Percentiles rank a stretch among this genome's conserved stretches.
phyloP scores from a whole-genome alignment of 30 jellyfish, hydroid and myxozoan genomes.

The Pelagia noctiluca region DNA sequence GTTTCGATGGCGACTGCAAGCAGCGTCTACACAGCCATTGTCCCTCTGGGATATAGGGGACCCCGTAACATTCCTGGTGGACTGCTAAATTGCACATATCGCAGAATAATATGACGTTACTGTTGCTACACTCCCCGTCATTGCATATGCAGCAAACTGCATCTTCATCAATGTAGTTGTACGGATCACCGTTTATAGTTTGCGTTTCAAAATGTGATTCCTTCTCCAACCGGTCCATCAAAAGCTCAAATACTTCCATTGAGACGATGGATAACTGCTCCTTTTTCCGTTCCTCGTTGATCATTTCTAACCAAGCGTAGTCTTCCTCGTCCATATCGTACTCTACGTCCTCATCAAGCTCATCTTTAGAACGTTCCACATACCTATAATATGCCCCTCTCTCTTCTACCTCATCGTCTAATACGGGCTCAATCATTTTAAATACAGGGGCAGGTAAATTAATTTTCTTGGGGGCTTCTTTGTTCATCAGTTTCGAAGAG shows the following conservation, averaged over 20 bases:
- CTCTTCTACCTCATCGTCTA: conserved; percentile 66
- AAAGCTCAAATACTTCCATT: conserved; percentile 88
- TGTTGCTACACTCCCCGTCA: conserved; percentile 98
- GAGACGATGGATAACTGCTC: conserved; percentile 74
- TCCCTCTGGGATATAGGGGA: conserved; percentile 99
- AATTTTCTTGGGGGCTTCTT: conserved; percentile 64
- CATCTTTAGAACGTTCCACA: conserved; percentile 92
- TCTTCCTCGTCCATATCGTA: conserved; percentile 99
- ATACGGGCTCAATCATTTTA: conserved; percentile 54
- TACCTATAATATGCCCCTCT: conserved; percentile 91
- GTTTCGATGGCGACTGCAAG: conserved; percentile 96
- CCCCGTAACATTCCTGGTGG: conserved; percentile 99
- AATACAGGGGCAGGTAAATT: conserved; percentile 68
- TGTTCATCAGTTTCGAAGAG: conserved; percentile 38
- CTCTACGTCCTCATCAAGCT: conserved; percentile 95
- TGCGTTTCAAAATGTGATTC: conserved; percentile 98
- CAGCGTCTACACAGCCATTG: conserved; percentile 99
- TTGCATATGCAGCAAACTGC: conserved; percentile 99
- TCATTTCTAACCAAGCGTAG: conserved; percentile 87
- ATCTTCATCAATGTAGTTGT: conserved; percentile 95
- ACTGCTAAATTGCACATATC: conserved; percentile 99
- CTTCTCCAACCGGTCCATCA: conserved; percentile 96
- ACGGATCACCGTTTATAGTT: conserved; percentile 96
- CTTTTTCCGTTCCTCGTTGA: conserved; percentile 86
- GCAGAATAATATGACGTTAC: conserved; percentile 95